Percentiles rank a stretch among this genome's conserved stretches.
Evolutionary conservation across 2,113 vertebrate genomes (phyloP).

Genomic region (Neogobius melanostomus): DNA sequence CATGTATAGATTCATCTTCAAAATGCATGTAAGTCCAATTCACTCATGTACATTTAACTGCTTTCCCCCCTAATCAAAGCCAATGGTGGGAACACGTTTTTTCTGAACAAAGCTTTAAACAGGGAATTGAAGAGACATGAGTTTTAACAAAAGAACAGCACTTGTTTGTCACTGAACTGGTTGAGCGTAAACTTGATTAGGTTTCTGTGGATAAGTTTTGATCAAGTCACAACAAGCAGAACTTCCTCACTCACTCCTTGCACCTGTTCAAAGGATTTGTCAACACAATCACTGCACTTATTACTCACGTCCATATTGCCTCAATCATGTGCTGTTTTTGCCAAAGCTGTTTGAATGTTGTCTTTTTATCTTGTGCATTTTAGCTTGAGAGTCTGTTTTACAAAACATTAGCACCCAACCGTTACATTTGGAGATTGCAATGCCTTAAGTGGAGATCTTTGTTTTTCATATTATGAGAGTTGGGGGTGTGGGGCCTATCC

Average conservation of each 20-base stretch:
- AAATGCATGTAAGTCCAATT: slow-evolving; percentile 79
- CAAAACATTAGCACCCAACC: slow-evolving; percentile 48
- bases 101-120: background rate
- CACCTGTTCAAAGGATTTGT: slow-evolving; percentile 68
- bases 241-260: slow-evolving; percentile 43
- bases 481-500: slow-evolving; percentile 45
- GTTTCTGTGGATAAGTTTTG: slow-evolving; percentile 18
- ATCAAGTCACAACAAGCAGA: slow-evolving; percentile 47
- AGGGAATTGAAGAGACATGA: background rate
- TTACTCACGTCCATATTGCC: slow-evolving; percentile 1
- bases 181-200: slow-evolving; percentile 36
- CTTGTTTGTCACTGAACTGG: background rate
- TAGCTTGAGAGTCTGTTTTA: slow-evolving; percentile 7
- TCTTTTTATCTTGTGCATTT: background rate
- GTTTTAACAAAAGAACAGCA: slow-evolving; percentile 11
- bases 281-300: slow-evolving; percentile 39
- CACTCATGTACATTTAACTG: background rate
- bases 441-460: slow-evolving; percentile 61
- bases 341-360: background rate
- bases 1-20: slow-evolving; percentile 72
- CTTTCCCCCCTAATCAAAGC: background rate
- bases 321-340: background rate
- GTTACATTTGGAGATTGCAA: slow-evolving; percentile 31
- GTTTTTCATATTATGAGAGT: slow-evolving; percentile 54
- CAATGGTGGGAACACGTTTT: background rate